Evolutionary conservation across 64 coral and sea anemone genomes (phyloP).

Genomic region (Porites australiensis): DNA sequence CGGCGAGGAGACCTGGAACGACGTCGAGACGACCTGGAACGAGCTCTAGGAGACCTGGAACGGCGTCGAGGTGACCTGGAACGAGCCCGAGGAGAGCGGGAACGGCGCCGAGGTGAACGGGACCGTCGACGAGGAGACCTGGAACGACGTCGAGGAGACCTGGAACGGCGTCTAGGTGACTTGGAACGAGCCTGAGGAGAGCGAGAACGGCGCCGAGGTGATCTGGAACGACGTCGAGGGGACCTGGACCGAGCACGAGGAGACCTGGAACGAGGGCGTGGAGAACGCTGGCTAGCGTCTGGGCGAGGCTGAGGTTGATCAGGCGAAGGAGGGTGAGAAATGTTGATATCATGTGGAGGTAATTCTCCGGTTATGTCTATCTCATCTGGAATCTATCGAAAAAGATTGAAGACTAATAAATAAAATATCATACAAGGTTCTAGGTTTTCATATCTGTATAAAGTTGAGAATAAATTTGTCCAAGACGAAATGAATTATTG

Average conservation of each 20-base stretch:
- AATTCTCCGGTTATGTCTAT: conserved; percentile 26
- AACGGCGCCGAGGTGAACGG: not conserved
- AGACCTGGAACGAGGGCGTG: conserved; percentile 25
- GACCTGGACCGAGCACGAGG: not conserved
- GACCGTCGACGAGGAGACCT: too few relatives aligned
- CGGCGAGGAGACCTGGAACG: too few relatives aligned
- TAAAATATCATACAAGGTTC: too few relatives aligned
- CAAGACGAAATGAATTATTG: too few relatives aligned
- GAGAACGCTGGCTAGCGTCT: not conserved
- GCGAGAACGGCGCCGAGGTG: not conserved
- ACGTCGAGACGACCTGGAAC: too few relatives aligned
- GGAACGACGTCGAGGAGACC: not conserved
- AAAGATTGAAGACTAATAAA: too few relatives aligned
- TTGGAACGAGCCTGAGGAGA: conserved; percentile 18
- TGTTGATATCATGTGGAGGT: not conserved
- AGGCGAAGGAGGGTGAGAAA: not conserved
- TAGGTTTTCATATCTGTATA: too few relatives aligned
- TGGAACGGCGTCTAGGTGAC: not conserved
- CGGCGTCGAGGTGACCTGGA: not conserved
- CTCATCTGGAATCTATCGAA: conserved; percentile 25
- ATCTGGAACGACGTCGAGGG: not conserved
- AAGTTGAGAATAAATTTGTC: too few relatives aligned
- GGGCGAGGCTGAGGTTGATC: not conserved
- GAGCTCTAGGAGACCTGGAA: too few relatives aligned
- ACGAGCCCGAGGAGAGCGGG: not conserved